Base-by-base conservation (phyloP, 1,140 invertebrate genomes). In the Eupristina koningsbergeri region DNA sequence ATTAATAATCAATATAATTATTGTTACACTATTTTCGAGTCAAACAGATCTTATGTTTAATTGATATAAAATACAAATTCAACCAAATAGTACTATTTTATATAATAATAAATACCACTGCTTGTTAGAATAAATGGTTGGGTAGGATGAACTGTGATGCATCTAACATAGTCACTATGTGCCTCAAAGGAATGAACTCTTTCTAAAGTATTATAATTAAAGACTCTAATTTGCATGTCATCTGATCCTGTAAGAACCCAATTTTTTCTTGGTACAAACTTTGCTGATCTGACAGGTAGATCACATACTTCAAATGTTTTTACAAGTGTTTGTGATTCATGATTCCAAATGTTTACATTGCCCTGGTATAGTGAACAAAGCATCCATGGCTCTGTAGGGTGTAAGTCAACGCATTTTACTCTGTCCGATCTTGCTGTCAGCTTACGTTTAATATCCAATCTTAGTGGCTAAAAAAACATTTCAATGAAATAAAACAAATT, bases 301-400 rank as follows among this genome's bases (percentile, higher is more conserved):
- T 99, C 98, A 92, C 98, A 99, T 8, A 99, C 96, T 91, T 95
- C 98, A 93, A 99, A 99, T 47, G 97, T 97, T 92, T 99, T 99
- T 53, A 99, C 96, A 34, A 98, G 92, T 88, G 95, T 95, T 92
- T 99, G 98, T 74, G 96, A 97, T 91, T 99, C 98, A 94, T 98
- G 96, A 91, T 99, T 99, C 98, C 99, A 99, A 89, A 99, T 97
- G 93, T 99, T 98, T 84, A 99, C 98, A 93, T 99, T 98, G 85
- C 99, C 99, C 93, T 98, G 99, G 93, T 99, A 99, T 7, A 99
- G 93, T 39, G 98, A 98, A 85, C 97, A 98, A 45, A 99, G 94
- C 95, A 99, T 98, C 99, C 99, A 99, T 88, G 98, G 98, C 89
- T 99, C 99, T 36, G 96, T 95, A 17, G 98, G 98, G 93, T 99